A percentile compares a stretch with the other conserved stretches of the same genome.
Conservation (phyloP, 2,113 vertebrate genomes). For the Oncorhynchus masou region DNA sequence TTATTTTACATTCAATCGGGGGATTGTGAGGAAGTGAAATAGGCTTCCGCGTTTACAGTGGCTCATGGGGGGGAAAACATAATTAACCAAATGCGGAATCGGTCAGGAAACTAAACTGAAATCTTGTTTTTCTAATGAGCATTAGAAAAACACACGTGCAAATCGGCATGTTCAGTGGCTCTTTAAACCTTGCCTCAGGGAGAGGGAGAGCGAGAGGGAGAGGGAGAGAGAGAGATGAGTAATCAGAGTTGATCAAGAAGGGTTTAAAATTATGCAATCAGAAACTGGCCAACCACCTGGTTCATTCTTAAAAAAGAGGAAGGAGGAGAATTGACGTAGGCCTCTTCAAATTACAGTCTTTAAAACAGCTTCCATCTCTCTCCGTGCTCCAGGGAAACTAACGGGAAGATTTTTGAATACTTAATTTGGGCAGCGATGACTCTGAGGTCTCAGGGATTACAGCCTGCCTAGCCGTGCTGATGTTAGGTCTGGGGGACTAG, state of each 20-base stretch:
- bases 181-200: background rate
- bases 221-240: background rate
- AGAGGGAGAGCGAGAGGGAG: background rate
- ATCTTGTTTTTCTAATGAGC: too few species aligned
- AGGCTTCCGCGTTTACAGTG: too few species aligned
- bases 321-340: conserved; percentile 10
- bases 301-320: conserved; percentile 23
- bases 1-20: too few species aligned
- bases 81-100: too few species aligned
- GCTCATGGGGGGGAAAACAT: too few species aligned
- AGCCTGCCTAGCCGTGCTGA: conserved; percentile 8
- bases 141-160: too few species aligned
- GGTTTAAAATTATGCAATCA: conserved; percentile 42
- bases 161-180: too few species aligned
- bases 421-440: conserved; percentile 26
- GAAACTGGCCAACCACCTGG: conserved; percentile 32
- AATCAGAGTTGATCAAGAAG: conserved; percentile 29
- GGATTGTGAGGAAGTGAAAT: background rate
- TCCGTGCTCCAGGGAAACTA: conserved; percentile 13
- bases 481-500: conserved; percentile 9
- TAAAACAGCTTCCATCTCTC: conserved; percentile 32
- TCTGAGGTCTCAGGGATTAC: conserved; percentile 20
- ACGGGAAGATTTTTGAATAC: conserved; percentile 28
- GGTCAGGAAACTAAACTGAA: too few species aligned
- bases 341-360: conserved; percentile 33